These are phyloP conservation scores for Torymus tubicola DNA, from an alignment of 2,888 invertebrate genomes.

Conservation along the genomic window DNA sequence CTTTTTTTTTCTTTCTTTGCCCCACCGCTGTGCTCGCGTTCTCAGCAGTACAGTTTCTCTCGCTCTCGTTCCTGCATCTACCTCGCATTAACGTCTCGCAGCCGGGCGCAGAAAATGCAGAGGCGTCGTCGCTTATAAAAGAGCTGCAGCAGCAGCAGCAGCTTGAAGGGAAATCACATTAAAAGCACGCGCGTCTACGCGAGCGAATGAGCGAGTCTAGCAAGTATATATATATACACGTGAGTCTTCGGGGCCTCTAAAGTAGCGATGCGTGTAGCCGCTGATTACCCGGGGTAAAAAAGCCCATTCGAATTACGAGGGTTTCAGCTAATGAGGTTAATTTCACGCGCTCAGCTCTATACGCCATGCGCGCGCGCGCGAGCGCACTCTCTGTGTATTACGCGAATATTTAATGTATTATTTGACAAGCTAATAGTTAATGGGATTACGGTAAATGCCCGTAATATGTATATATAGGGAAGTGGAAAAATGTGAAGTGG, in stretches of 20 bases:
- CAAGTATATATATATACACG: not conserved
- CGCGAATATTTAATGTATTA: slow-evolving; percentile 47
- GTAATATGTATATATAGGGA: not conserved
- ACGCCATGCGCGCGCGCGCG: not conserved
- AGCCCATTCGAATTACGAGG: slow-evolving; percentile 52
- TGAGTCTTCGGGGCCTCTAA: slow-evolving; percentile 27
- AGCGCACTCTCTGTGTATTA: not conserved
- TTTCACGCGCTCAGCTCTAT: slow-evolving; percentile 46
- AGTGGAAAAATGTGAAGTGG: not conserved
- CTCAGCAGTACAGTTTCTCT: too few species aligned
- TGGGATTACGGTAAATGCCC: slow-evolving; percentile 46
- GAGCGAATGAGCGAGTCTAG: not conserved
- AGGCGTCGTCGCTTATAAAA: slow-evolving; percentile 36
- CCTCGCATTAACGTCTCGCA: slow-evolving; percentile 7
- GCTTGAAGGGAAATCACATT: slow-evolving; percentile 42
- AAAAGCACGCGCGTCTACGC: slow-evolving; percentile 37
- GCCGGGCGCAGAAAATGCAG: slow-evolving; percentile 17
- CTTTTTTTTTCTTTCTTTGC: not conserved
- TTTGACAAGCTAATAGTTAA: slow-evolving; percentile 49
- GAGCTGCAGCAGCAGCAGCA: not conserved
- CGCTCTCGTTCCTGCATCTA: too few species aligned
- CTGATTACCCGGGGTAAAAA: slow-evolving; percentile 50
- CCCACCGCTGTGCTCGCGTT: too few species aligned
- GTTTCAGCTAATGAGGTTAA: slow-evolving; percentile 50
- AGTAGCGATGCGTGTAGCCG: slow-evolving; percentile 52